Evolutionary conservation across 2,888 invertebrate species (phyloP), one percentile per base, ranked within the genome.

Genomic region (Dynastes maya): DNA sequence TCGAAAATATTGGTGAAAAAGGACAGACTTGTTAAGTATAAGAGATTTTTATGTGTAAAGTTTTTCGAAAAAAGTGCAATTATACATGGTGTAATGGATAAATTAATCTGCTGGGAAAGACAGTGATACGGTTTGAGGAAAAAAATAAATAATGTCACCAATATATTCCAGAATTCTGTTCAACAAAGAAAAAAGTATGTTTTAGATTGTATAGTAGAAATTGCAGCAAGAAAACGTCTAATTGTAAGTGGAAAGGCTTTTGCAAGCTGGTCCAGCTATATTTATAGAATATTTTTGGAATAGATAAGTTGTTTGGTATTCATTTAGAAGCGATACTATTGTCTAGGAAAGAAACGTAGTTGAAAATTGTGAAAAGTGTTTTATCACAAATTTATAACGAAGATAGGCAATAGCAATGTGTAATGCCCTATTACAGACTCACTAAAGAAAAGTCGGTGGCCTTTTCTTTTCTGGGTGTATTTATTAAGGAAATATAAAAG

Each of bases 381-480:
- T 74, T 74, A 58, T 61, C 72, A 72, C 22, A 61, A 58, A 72
- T 61, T 55, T 72, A 45, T 63, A 63, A 74, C 45, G 61, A 40
- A 61, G 61, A 61, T 61, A 63, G 72, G 61, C 45, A 74, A 61
- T 5, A 51, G 27, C 51, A 51, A 53, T 29, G 9, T 68, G 68
- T 51, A 68, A 51, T 8, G 11, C 45, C 13, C 27, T 16, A 40
- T 40, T 72, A 45, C 27, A 11, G 37, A 74, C 61, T 74, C 72
- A 74, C 40, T 55, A 71, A 71, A 71, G 71, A 74, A 74, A 74
- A 61, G 72, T 72, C 58, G 11, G 58, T 40, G 40, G 72, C 72
- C 72, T 74, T 74, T 74, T 74, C 72, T 74, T 74, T 61, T 13
- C 27, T 74, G 72, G 61, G 72, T 11, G 49, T 40, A 74, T 61